Conservation (phyloP, 2,888 invertebrate species). For the Cancer borealis region DNA sequence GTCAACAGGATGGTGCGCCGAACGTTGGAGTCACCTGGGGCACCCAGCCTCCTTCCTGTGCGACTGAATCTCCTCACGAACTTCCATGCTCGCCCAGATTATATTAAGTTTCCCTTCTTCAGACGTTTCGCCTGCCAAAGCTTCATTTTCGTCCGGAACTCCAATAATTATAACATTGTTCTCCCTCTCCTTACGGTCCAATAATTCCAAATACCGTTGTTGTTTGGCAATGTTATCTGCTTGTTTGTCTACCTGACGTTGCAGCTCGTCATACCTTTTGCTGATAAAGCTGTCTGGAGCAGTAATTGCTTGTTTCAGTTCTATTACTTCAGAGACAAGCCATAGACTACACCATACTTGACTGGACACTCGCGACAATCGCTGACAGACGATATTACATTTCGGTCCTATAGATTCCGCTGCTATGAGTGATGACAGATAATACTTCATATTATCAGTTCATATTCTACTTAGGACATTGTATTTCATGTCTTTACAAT, state of each 20-base stretch:
- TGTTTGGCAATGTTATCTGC: not conserved
- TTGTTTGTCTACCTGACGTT: slow-evolving; percentile 28
- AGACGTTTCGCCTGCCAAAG: not conserved
- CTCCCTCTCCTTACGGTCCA: slow-evolving; percentile 39
- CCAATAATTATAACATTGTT: slow-evolving; percentile 30
- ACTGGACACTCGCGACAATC: too few relatives aligned
- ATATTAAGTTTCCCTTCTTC: not conserved
- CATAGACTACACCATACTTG: too few relatives aligned
- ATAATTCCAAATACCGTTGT: slow-evolving; percentile 36
- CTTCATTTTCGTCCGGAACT: slow-evolving; percentile 34
- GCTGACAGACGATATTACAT: too few relatives aligned
- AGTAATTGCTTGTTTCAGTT: not conserved
- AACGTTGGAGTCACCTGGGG: not conserved
- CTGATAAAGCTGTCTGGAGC: not conserved
- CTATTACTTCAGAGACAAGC: not conserved
- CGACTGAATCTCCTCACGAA: not conserved
- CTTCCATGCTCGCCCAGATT: not conserved
- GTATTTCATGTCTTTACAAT: too few relatives aligned
- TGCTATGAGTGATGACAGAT: too few relatives aligned
- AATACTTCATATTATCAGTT: too few relatives aligned
- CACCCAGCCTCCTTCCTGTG: not conserved
- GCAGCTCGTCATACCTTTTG: slow-evolving; percentile 25
- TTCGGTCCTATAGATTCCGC: too few relatives aligned
- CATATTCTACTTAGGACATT: too few relatives aligned
- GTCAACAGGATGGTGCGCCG: not conserved